Evolutionary conservation across 1,140 invertebrate species (phyloP).

Genomic region (Diprion similis): DNA sequence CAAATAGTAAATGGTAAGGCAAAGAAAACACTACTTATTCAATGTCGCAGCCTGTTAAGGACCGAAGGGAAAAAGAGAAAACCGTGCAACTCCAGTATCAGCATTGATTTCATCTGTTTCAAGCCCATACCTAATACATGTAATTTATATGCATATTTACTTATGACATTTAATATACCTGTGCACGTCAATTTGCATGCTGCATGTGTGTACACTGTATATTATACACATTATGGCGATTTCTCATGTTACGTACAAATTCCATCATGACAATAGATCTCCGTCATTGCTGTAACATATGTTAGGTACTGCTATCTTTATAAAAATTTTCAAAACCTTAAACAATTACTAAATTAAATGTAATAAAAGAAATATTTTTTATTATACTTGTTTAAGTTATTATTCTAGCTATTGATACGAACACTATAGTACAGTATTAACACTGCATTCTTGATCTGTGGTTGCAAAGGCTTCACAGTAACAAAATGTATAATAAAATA

Average conservation of each 20-base stretch:
- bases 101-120: background rate
- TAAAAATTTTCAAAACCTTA: too few relatives aligned
- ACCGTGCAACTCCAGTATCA: background rate
- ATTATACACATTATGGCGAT: background rate
- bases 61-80: background rate
- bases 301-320: too few relatives aligned
- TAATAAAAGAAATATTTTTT: too few relatives aligned
- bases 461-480: too few relatives aligned
- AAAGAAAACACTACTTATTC: background rate
- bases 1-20: background rate
- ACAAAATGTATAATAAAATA: too few relatives aligned
- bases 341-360: too few relatives aligned
- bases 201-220: constrained; percentile 8
- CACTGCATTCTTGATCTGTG: too few relatives aligned
- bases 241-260: constrained; percentile 1
- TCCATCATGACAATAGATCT: background rate
- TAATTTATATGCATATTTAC: background rate
- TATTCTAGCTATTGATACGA: too few relatives aligned
- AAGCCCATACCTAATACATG: background rate
- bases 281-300: background rate
- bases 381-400: too few relatives aligned
- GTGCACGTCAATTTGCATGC: background rate
- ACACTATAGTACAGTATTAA: too few relatives aligned
- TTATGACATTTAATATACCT: background rate
- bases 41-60: background rate